Evolutionary conservation across 1,140 invertebrate species (phyloP), one percentile per base, ranked within the genome.

Genomic region (Drosophila dunni): DNA sequence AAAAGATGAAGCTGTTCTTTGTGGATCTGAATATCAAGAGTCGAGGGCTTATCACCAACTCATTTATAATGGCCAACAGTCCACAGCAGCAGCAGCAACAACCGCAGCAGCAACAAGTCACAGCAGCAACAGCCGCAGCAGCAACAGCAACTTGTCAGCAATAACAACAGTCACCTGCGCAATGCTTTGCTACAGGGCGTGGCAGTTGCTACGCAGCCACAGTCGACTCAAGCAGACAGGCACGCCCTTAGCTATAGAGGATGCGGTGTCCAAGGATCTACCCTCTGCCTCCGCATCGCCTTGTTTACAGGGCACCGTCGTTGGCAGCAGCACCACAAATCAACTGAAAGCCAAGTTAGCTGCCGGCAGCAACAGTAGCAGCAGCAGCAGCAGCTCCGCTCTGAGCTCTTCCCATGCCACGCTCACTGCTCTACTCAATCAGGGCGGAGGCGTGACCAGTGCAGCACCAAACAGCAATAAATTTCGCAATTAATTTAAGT

Each of bases 11-110:
- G 33, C 17, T 88, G 0, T 92, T 92, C 57, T 92, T 92, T 44
- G 79, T 92, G 38, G 91, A 92, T 63, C 56, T 92, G 4, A 92
- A 92, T 54, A 91, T 92, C 34, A 92, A 92, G 67, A 92, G 91
- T 71, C 90, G 91, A 9, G 91, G 91, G 3, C 65, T 92, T 9
- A 92, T 92, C 15, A 88, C 85, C 36, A 92, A 92, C 48, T 92
- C 91, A 0, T 92, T 78, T 58, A 84, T 90, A 1, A 48, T 91
- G 50, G 71, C 74, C 29, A 79, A 33, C 20, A 75, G 54, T 46
- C 70, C 69, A 17, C 74, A 70, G 62, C 75, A 61, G 42, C 62
- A 44, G 2, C 54, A 57, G 34, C 74, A 66, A 7, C 79, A 67
- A 36, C 38, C 57, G 8, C 70, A 34, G 44, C 60, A 10, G 7